Evolutionary conservation across 2,888 invertebrate species (phyloP), one percentile per base, ranked within the genome.

Genomic region (Agrochola litura): DNA sequence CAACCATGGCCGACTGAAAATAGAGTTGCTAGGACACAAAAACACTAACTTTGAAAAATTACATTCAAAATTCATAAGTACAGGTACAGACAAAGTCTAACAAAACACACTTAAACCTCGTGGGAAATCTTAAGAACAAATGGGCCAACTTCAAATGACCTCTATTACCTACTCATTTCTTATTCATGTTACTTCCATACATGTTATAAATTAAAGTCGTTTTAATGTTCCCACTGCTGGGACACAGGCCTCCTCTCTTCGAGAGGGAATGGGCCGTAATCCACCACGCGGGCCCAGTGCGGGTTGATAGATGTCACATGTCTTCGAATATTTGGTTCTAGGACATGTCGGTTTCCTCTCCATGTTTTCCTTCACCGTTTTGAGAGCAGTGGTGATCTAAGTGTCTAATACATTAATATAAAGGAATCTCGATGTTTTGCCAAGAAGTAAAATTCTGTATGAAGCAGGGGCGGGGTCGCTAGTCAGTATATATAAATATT

Each of bases 61-160:
- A 76, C 82, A 67, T 82, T 82, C 22, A 43, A 61, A 43, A 81
- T 81, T 82, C 56, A 82, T 65, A 70, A 69, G n/a, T 22, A 66
- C 22, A 56, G n/a, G 79, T 73, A 73, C 25, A 66, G 46, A 41
- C 10, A n/a, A n/a, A 52, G 30, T 52, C 10, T 30, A 64, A 74
- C 25, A 75, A 61, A 61, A 67, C 61, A 65, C n/a, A 52, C n/a
- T 8, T 14, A 22, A 0, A 16, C 61, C 78, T 16, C 75, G 1
- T 19, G 85, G 79, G 85, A 84, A 84, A 84, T 84, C 85, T 74
- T 73, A 25, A 54, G 61, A 71, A 81, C 37, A 82, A 85, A 82
- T 76, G 58, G 58, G 22, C 61, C 49, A 61, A 68, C 70, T 70
- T 76, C 12, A 68, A 70, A 65, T 72, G 58, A 76, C 82, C 73